A percentile compares a stretch with the other conserved stretches of the same genome.
Conservation (phyloP, 2,113 vertebrate species). For the Dendropsophus ebraccatus region DNA sequence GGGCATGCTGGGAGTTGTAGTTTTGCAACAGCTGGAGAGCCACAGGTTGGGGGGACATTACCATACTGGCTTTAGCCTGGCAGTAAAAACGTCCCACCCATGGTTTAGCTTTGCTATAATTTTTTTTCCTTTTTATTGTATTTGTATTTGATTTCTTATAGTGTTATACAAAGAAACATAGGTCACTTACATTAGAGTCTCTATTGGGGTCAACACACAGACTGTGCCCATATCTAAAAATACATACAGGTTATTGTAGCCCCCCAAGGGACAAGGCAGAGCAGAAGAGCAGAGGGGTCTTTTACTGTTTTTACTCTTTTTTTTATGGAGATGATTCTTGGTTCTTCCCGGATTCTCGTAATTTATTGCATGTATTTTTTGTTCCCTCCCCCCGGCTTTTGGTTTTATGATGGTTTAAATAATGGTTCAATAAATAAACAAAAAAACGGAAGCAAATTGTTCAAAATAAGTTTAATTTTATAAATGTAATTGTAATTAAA, state of each 20-base stretch:
- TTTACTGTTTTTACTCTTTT: conserved; percentile 9
- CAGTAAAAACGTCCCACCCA: too few relatives aligned
- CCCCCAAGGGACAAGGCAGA: conserved; percentile 12
- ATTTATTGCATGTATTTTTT: conserved; percentile 90
- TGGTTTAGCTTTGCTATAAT: conserved; percentile 25
- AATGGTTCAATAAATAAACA: conserved; percentile 72
- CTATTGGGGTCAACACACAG: conserved; percentile 39
- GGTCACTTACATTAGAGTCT: conserved; percentile 26
- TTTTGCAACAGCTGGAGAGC: neutral
- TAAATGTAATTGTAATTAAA: conserved; percentile 84
- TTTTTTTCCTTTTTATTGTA: conserved; percentile 9
- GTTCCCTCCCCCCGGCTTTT: conserved; percentile 66
- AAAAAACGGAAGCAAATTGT: conserved; percentile 71
- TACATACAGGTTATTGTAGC: neutral
- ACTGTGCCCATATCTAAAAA: conserved; percentile 5
- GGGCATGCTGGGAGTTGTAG: too few relatives aligned
- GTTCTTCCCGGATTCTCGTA: conserved; percentile 81
- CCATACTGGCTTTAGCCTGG: too few relatives aligned
- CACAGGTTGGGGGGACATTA: neutral
- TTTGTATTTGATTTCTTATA: conserved; percentile 42
- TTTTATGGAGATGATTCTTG: conserved; percentile 58
- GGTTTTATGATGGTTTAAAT: conserved; percentile 80
- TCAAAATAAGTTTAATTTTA: conserved; percentile 80
- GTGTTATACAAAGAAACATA: conserved; percentile 54
- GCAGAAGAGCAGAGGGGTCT: neutral